These are phyloP conservation scores for Prionailurus bengalensis DNA, from an alignment of 2,113 vertebrate genomes.

Conservation along the genomic window DNA sequence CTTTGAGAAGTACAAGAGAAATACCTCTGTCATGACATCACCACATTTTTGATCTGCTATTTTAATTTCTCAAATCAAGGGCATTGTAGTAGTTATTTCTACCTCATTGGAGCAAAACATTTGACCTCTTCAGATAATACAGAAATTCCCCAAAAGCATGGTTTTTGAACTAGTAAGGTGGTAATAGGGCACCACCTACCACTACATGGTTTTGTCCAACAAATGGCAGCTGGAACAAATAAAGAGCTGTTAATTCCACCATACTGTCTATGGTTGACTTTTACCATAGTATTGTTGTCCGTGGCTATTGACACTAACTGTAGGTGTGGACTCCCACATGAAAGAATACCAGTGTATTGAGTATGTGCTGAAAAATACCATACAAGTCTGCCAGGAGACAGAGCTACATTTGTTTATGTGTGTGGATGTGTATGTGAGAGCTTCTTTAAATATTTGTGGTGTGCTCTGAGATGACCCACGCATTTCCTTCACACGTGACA, in stretches of 20 bases:
- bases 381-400: background rate
- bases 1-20: background rate
- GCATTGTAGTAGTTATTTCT: background rate
- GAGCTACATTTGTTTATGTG: conserved; percentile 14
- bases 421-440: background rate
- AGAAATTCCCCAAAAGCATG: background rate
- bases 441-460: conserved; percentile 63
- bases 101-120: background rate
- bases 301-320: background rate
- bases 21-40: background rate
- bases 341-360: background rate
- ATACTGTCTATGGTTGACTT: background rate
- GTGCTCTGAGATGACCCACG: background rate
- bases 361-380: background rate
- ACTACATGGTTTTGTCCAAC: background rate
- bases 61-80: conserved; percentile 35
- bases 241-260: background rate
- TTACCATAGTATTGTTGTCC: background rate
- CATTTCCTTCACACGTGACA: background rate
- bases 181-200: background rate
- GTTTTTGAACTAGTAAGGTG: background rate
- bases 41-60: background rate
- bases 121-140: background rate
- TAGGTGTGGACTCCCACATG: background rate
- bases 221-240: background rate